Evolutionary conservation across 2,888 invertebrate genomes (phyloP).

Genomic region (Heterodera filipjevi): DNA sequence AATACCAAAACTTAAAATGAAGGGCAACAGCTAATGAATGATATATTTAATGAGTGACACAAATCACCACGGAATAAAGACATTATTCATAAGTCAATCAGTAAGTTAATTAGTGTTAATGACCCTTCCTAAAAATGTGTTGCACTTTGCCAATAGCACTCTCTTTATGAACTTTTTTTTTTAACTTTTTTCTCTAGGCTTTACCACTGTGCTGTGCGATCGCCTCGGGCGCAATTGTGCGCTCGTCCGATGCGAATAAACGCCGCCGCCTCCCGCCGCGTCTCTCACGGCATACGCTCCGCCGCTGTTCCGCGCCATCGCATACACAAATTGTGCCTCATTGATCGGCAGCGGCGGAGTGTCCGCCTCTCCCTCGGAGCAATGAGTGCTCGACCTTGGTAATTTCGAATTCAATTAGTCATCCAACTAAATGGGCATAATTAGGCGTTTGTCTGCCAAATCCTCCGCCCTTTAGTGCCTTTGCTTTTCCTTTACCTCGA

Average conservation of each 20-base stretch:
- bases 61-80: too few species aligned
- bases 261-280: not conserved
- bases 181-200: too few species aligned
- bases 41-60: too few species aligned
- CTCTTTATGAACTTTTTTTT: too few species aligned
- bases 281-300: not conserved
- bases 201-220: constrained; percentile 57
- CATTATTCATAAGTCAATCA: too few species aligned
- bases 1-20: too few species aligned
- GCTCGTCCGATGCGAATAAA: not conserved
- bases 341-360: constrained; percentile 21
- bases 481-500: not conserved
- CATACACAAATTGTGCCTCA: constrained; percentile 16
- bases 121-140: not conserved
- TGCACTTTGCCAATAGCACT: constrained; percentile 17
- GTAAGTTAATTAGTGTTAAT: not conserved
- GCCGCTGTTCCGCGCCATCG: not conserved
- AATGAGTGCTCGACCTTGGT: constrained; percentile 23
- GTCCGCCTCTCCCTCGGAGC: constrained; percentile 24
- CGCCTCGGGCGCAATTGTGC: constrained; percentile 36
- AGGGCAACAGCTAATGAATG: too few species aligned
- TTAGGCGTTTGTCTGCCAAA: too few species aligned
- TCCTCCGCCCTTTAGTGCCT: too few species aligned
- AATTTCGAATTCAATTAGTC: too few species aligned
- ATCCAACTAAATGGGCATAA: too few species aligned